A percentile compares a stretch with the other conserved stretches of the same genome.
Conservation (phyloP, 2,888 invertebrate genomes). For the Xylocampa areola region DNA sequence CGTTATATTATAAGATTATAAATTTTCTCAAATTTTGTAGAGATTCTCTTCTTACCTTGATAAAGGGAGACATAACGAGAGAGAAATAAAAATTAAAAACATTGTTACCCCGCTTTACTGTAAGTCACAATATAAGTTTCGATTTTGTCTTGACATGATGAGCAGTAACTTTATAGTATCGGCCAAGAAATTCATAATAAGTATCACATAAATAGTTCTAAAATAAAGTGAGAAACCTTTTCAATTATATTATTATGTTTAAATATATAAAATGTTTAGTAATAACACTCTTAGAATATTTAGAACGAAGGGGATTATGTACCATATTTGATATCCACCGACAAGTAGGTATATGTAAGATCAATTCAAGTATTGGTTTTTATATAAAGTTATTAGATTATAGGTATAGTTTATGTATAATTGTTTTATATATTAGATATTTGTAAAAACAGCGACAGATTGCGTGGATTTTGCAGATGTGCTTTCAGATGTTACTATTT, state of each 20-base stretch:
- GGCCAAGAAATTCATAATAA: too few relatives aligned
- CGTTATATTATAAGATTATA: slow-evolving; percentile 8
- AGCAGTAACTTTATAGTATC: too few relatives aligned
- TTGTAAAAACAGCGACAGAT: slow-evolving; percentile 16
- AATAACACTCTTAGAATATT: neutral
- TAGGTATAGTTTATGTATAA: slow-evolving; percentile 32
- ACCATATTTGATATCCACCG: slow-evolving; percentile 33
- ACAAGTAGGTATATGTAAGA: slow-evolving; percentile 12
- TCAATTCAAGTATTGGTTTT: slow-evolving; percentile 43
- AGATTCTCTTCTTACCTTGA: slow-evolving; percentile 39
- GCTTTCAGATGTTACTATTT: neutral
- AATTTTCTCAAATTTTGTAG: slow-evolving; percentile 22
- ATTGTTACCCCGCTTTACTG: neutral
- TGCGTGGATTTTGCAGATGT: slow-evolving; percentile 28
- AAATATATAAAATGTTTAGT: too few relatives aligned
- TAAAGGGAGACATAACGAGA: slow-evolving; percentile 18
- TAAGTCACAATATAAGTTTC: neutral
- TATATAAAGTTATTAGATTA: slow-evolving; percentile 28
- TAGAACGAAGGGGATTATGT: slow-evolving; percentile 13
- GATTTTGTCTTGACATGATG: neutral
- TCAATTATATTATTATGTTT: too few relatives aligned
- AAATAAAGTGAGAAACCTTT: too few relatives aligned
- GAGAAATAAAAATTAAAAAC: neutral
- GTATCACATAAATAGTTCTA: too few relatives aligned
- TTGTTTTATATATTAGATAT: slow-evolving; percentile 42